These are phyloP conservation scores for Gymnobelideus leadbeateri DNA, from an alignment of 2,113 vertebrate species.

Conservation along the genomic window DNA sequence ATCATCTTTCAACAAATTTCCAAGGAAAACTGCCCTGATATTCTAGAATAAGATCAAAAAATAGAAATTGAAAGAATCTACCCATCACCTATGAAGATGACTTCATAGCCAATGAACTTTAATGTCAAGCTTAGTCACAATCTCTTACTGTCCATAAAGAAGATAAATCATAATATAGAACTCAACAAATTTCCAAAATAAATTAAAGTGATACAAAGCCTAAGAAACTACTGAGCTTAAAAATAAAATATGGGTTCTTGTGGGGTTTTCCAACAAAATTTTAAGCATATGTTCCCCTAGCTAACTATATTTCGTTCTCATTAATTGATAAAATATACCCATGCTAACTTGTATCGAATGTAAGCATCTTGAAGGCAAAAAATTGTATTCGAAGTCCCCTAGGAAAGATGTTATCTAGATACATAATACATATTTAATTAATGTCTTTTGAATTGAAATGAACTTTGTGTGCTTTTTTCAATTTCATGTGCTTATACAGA, in stretches of 20 bases:
- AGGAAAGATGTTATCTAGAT: not conserved
- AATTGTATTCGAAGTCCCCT: not conserved
- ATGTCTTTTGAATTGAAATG: not conserved
- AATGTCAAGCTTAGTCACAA: not conserved
- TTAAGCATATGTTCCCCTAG: not conserved
- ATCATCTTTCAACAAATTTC: too few relatives aligned
- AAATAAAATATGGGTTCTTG: not conserved
- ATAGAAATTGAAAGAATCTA: too few relatives aligned
- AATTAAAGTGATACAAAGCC: not conserved
- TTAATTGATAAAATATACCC: not conserved
- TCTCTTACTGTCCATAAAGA: not conserved
- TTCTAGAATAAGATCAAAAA: too few relatives aligned
- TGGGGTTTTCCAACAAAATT: not conserved
- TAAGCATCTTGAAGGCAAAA: not conserved
- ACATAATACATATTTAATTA: not conserved
- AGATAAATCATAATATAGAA: not conserved
- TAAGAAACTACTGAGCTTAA: not conserved
- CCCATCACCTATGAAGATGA: not conserved
- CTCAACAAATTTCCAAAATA: slow-evolving; percentile 21
- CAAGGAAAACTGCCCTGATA: too few relatives aligned
- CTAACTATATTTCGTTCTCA: slow-evolving; percentile 12
- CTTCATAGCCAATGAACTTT: not conserved
- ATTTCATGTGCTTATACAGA: not conserved
- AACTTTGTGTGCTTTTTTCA: slow-evolving; percentile 19
- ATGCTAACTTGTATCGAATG: not conserved